Conservation (phyloP, 2,797 vertebrate species). For the Fringilla coelebs region DNA sequence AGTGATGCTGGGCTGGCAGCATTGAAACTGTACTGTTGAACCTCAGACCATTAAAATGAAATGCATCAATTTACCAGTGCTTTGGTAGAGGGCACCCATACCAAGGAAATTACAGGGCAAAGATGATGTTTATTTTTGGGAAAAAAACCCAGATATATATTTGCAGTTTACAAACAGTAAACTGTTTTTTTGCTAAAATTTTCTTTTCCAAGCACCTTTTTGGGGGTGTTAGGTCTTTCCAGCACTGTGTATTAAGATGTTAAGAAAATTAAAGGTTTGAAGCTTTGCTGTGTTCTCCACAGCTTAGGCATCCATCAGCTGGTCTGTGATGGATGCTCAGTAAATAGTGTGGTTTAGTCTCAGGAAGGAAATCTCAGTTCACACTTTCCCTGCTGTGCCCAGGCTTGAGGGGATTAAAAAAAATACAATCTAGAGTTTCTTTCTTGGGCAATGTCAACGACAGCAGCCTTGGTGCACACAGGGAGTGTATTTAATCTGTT, state of each 20-base stretch:
- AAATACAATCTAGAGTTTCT: neutral
- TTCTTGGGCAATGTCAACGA: neutral
- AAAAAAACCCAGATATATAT: accelerated
- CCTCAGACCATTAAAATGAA: neutral
- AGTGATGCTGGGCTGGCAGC: neutral
- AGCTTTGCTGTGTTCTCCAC: neutral
- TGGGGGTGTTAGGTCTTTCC: neutral
- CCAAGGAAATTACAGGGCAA: neutral
- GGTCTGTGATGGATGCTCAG: neutral
- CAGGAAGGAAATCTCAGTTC: neutral
- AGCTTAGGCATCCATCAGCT: neutral
- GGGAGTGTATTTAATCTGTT: slow-evolving; percentile 12
- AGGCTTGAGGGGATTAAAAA: neutral
- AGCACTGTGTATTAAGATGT: neutral
- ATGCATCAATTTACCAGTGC: neutral
- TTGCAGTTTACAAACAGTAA: neutral
- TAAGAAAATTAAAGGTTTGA: neutral
- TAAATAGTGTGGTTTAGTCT: neutral
- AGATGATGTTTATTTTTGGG: neutral
- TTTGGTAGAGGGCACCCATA: neutral
- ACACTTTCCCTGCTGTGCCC: neutral
- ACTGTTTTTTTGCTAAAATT: neutral
- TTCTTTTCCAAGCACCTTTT: neutral
- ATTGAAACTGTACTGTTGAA: neutral
- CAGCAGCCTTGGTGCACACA: neutral